phyloP scores from a whole-genome alignment of 2,113 vertebrate species.

The Phainopepla nitens region DNA sequence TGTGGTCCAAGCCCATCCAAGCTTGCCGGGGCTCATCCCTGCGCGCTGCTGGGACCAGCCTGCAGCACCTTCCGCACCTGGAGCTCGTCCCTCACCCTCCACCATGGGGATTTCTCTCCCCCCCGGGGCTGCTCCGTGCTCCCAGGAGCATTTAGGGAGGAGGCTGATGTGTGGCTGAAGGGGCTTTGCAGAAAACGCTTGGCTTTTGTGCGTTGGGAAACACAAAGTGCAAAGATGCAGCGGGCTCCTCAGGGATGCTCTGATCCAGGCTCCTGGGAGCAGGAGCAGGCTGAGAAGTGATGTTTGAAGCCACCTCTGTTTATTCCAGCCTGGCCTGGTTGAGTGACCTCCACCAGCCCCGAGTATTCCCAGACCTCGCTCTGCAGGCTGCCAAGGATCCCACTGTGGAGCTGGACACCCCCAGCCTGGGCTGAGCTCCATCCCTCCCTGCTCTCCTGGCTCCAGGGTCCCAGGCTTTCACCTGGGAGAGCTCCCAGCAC shows the following conservation, averaged over 20 bases:
- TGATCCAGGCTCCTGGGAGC: neutral
- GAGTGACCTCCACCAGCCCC: neutral
- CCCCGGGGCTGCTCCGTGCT: neutral
- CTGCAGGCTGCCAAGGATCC: neutral
- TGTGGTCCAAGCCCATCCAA: neutral
- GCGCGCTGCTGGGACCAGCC: neutral
- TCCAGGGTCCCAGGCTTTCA: neutral
- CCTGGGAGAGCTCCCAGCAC: neutral
- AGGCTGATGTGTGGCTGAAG: neutral
- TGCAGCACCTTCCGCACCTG: neutral
- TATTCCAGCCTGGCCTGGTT: neutral
- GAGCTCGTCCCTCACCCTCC: neutral
- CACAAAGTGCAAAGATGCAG: rapidly evolving
- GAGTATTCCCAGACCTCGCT: rapidly evolving
- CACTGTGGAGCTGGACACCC: neutral
- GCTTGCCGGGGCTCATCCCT: neutral
- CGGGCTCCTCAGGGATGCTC: rapidly evolving
- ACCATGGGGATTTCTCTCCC: neutral
- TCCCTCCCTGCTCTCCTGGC: neutral
- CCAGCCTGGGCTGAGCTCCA: neutral
- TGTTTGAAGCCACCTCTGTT: neutral
- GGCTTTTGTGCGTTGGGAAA: neutral
- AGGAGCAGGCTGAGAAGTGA: rapidly evolving
- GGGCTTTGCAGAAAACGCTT: neutral
- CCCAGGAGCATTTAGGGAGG: neutral